These are phyloP conservation scores for Sussaba pulchella DNA, from an alignment of 2,888 invertebrate species.

Conservation along the genomic window DNA sequence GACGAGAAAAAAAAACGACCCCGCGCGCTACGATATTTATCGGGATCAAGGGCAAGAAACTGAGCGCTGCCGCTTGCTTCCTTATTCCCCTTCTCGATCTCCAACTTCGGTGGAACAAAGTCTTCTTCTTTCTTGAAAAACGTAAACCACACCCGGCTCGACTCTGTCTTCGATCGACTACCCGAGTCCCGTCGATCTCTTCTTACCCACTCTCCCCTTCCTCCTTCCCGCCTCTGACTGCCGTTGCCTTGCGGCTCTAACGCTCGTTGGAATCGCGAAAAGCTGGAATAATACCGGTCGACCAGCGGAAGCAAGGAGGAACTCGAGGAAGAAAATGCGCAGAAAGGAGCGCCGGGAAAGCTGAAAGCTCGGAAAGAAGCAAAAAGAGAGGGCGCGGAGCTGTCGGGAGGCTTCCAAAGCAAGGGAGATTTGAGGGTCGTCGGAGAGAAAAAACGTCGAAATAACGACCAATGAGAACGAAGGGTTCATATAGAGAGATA, in stretches of 20 bases:
- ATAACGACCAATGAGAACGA: conserved; percentile 61
- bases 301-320: conserved; percentile 53
- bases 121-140: conserved; percentile 55
- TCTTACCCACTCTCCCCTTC: conserved; percentile 17
- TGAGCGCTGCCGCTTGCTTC: conserved; percentile 11
- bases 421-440: conserved; percentile 68
- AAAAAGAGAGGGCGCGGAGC: conserved; percentile 50
- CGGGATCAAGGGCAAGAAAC: conserved; percentile 56
- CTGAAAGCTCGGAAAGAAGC: conserved; percentile 55
- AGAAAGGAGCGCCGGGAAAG: conserved; percentile 47
- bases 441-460: conserved; percentile 66
- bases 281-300: conserved; percentile 68
- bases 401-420: conserved; percentile 59
- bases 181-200: conserved; percentile 34
- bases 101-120: conserved; percentile 49
- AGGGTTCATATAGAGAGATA: conserved; percentile 74
- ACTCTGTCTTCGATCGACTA: conserved; percentile 52
- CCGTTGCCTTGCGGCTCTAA: conserved; percentile 21
- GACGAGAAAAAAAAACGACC: conserved; percentile 54
- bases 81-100: conserved; percentile 27
- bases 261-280: conserved; percentile 64
- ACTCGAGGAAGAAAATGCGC: conserved; percentile 25
- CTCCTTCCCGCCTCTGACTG: conserved; percentile 10
- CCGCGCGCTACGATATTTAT: conserved; percentile 63
- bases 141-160: conserved; percentile 64